Conservation (phyloP, 2,113 vertebrate genomes). For the Rhinogobius similis region DNA sequence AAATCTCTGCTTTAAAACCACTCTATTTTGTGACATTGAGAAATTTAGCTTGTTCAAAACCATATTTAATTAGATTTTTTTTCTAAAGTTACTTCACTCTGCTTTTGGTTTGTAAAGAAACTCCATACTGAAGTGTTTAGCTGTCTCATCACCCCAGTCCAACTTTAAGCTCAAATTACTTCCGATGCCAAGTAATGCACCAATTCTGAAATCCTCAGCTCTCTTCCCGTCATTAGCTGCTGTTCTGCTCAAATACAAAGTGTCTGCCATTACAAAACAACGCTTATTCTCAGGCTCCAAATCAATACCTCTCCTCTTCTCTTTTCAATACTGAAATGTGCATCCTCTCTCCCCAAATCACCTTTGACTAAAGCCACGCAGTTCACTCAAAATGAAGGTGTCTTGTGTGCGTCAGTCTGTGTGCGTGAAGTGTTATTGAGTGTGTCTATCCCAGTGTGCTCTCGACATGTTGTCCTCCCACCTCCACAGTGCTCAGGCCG, state of each 20-base stretch:
- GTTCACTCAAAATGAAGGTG: constrained; percentile 33
- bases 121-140: background rate
- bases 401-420: constrained; percentile 21
- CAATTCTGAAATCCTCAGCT: constrained; percentile 14
- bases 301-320: constrained; percentile 43
- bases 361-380: constrained; percentile 28
- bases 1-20: background rate
- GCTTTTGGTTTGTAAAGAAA: no score
- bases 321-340: constrained; percentile 21
- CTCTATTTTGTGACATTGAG: background rate
- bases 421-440: constrained; percentile 2
- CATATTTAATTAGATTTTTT: no score
- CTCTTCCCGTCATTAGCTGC: constrained; percentile 23
- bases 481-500: constrained; percentile 24
- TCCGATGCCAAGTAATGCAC: constrained; percentile 22
- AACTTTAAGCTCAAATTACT: constrained; percentile 3
- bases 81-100: background rate
- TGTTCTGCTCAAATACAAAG: constrained; percentile 36
- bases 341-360: constrained; percentile 43
- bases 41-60: no score
- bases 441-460: constrained; percentile 14
- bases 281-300: constrained; percentile 16
- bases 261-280: constrained; percentile 27
- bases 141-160: background rate
- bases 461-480: constrained; percentile 11